These are phyloP conservation scores for Atta texana DNA, from an alignment of 1,140 invertebrate species.

Conservation along the genomic window DNA sequence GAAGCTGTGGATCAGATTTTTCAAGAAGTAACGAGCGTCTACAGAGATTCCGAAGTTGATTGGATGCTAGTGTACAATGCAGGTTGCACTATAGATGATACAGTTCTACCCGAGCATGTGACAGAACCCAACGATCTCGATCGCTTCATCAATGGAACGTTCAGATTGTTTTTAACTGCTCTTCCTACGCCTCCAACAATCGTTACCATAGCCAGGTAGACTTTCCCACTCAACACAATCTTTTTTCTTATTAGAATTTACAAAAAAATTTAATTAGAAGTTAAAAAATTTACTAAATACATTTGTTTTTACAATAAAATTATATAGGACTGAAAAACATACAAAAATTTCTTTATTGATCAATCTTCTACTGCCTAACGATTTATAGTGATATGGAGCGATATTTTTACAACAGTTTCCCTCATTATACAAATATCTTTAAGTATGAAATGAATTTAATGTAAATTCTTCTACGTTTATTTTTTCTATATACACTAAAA, in stretches of 20 bases:
- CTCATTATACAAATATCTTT: not conserved
- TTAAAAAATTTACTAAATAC: not conserved
- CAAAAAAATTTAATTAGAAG: not conserved
- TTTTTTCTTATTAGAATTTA: not conserved
- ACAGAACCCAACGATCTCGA: constrained; percentile 90
- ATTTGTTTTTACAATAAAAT: not conserved
- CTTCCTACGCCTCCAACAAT: constrained; percentile 90
- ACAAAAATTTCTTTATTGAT: not conserved
- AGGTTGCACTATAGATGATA: constrained; percentile 94
- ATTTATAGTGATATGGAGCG: not conserved
- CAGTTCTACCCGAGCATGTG: constrained; percentile 93
- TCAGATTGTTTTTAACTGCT: constrained; percentile 87
- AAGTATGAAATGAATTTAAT: constrained; percentile 3
- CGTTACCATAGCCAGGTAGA: constrained; percentile 91
- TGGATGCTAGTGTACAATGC: constrained; percentile 93
- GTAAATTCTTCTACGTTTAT: not conserved
- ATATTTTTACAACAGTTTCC: not conserved
- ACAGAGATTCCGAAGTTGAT: constrained; percentile 89
- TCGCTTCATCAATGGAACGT: constrained; percentile 88
- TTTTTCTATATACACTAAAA: not conserved
- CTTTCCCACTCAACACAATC: not conserved
- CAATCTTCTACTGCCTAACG: not conserved
- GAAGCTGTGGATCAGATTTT: constrained; percentile 86
- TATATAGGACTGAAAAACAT: not conserved
- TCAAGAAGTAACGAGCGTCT: constrained; percentile 84